Percentiles rank a stretch among this genome's conserved stretches.
phyloP scores from a whole-genome alignment of 1,140 invertebrate species.

The Drosophila dunni region DNA sequence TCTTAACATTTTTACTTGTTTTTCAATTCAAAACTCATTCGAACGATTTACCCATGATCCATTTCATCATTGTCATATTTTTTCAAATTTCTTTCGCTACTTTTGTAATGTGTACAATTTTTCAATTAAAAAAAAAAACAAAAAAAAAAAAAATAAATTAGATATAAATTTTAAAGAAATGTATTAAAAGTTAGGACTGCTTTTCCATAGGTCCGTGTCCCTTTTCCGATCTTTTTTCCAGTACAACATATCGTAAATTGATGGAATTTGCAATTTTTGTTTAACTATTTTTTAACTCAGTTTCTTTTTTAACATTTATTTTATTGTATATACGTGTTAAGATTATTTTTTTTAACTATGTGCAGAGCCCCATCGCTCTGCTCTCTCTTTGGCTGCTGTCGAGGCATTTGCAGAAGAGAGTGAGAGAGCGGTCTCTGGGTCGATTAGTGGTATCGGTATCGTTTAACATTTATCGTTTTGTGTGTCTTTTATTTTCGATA shows the following conservation, averaged over 20 bases:
- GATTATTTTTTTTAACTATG: constrained; percentile 6
- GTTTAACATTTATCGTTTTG: constrained; percentile 19
- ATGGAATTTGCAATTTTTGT: constrained; percentile 4
- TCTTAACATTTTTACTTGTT: constrained; percentile 9
- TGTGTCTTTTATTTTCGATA: neutral
- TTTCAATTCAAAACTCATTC: constrained; percentile 17
- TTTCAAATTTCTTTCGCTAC: constrained; percentile 48
- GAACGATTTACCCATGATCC: constrained; percentile 22
- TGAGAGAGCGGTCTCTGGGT: constrained; percentile 45
- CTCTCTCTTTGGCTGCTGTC: constrained; percentile 37
- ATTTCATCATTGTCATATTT: constrained; percentile 36
- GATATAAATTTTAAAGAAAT: constrained; percentile 29
- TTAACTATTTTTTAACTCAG: neutral
- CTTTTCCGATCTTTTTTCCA: constrained; percentile 12
- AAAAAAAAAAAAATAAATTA: constrained; percentile 10
- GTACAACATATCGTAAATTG: constrained; percentile 2
- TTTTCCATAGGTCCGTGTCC: constrained; percentile 9
- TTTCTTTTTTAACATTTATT: neutral
- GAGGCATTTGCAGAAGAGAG: constrained; percentile 34
- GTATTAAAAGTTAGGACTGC: constrained; percentile 10
- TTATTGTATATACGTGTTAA: constrained; percentile 32
- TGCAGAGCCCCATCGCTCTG: constrained; percentile 16
- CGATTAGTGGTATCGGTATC: constrained; percentile 21
- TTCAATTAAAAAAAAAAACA: constrained; percentile 24
- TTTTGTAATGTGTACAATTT: constrained; percentile 54